phyloP scores from a whole-genome alignment of 1,140 invertebrate species.

The Papilio aristodemus region DNA sequence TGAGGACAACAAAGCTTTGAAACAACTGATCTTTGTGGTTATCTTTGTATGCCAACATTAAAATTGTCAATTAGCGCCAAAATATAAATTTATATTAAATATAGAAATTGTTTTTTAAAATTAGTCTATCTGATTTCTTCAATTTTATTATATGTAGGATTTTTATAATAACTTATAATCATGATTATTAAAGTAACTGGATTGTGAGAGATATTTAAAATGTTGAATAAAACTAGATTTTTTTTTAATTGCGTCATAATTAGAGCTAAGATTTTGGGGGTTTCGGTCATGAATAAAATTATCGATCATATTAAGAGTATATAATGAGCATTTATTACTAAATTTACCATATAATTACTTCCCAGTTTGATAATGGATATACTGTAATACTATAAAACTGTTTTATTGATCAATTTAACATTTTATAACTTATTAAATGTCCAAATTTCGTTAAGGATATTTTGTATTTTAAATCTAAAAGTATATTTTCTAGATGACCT shows the following conservation, averaged over 20 bases:
- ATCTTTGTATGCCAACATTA: too few relatives aligned
- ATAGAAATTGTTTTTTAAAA: too few relatives aligned
- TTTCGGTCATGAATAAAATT: not conserved
- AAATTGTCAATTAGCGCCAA: too few relatives aligned
- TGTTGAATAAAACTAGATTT: not conserved
- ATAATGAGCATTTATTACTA: not conserved
- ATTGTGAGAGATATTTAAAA: not conserved
- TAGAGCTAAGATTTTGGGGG: not conserved
- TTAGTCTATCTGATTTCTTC: too few relatives aligned
- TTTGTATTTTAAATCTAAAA: too few relatives aligned
- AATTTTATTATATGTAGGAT: too few relatives aligned
- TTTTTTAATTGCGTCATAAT: not conserved
- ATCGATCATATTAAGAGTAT: not conserved
- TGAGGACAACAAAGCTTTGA: too few relatives aligned
- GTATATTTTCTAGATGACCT: too few relatives aligned
- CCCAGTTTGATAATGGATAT: not conserved
- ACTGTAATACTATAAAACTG: not conserved
- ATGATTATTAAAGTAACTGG: not conserved
- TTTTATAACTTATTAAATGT: conserved; percentile 3
- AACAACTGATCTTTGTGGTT: too few relatives aligned
- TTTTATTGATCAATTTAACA: not conserved
- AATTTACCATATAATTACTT: not conserved
- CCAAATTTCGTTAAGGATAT: not conserved
- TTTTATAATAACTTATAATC: not conserved
- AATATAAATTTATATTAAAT: not conserved